phyloP scores from a whole-genome alignment of 2,113 vertebrate genomes.

The Notarius quadriscutis region DNA sequence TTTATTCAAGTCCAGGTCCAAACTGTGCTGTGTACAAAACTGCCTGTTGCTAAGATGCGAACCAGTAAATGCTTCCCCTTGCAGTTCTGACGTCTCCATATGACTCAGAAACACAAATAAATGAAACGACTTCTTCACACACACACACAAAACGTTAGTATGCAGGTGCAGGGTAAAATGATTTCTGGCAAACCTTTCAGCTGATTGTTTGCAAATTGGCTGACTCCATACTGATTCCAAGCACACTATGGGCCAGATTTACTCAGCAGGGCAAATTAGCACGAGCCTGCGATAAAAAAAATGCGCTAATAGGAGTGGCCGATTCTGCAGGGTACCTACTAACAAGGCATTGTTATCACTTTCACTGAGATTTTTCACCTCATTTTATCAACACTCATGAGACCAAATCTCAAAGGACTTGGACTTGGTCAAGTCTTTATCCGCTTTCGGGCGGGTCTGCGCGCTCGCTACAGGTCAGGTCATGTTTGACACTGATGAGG shows the following conservation, averaged over 20 bases:
- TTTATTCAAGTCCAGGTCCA: neutral
- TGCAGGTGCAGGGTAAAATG: neutral
- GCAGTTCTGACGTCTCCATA: neutral
- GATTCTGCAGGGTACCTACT: too few species aligned
- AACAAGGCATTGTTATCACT: neutral
- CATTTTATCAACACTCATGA: neutral
- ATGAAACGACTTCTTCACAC: neutral
- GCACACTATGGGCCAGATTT: too few species aligned
- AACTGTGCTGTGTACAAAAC: neutral
- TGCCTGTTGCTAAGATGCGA: neutral
- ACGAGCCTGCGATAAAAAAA: too few species aligned
- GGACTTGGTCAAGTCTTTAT: too few species aligned
- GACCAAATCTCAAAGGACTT: neutral
- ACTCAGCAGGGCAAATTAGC: too few species aligned
- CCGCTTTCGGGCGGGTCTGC: too few species aligned
- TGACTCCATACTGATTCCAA: neutral
- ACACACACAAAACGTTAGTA: too few species aligned
- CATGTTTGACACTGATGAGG: too few species aligned
- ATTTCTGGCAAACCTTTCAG: neutral
- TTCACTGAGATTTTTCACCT: neutral
- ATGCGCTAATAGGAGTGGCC: too few species aligned
- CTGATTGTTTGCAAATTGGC: neutral
- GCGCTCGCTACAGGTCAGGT: too few species aligned
- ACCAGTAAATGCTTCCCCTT: neutral
- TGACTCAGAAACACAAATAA: neutral